phyloP scores from a whole-genome alignment of 1,140 invertebrate species.

The Whitmania pigra region DNA sequence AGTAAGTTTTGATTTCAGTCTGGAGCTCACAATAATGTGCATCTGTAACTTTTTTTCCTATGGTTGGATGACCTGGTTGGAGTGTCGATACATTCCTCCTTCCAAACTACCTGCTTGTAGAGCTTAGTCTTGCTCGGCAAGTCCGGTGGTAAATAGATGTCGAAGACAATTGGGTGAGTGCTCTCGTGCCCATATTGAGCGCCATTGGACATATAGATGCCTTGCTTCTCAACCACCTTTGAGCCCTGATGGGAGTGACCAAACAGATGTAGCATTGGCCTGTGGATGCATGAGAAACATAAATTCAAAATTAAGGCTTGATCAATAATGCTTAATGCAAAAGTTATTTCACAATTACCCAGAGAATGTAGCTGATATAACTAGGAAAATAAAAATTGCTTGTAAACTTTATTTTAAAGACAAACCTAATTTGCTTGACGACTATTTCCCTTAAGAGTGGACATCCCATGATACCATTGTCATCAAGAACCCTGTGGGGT shows the following conservation, averaged over 20 bases:
- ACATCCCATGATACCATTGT: constrained; percentile 15
- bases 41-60: not conserved
- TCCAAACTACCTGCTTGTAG: constrained; percentile 15
- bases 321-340: not conserved
- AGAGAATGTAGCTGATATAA: not conserved
- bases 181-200: constrained; percentile 13
- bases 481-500: constrained; percentile 29
- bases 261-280: constrained; percentile 22
- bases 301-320: not conserved
- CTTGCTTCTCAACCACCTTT: constrained; percentile 14
- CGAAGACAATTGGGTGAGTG: constrained; percentile 7
- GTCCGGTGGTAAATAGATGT: constrained; percentile 5
- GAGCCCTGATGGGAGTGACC: constrained; percentile 18
- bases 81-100: constrained; percentile 1
- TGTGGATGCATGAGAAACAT: constrained; percentile 6
- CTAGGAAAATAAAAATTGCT: not conserved
- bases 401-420: not conserved
- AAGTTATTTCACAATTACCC: not conserved
- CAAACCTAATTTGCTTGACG: constrained; percentile 16
- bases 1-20: not conserved
- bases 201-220: constrained; percentile 11
- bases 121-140: constrained; percentile 15
- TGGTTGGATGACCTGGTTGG: not conserved
- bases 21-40: not conserved
- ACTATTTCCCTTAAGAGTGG: constrained; percentile 16